Evolutionary conservation across 2,113 vertebrate species (phyloP), one percentile per base, ranked within the genome.

Genomic region (Dinomys branickii): DNA sequence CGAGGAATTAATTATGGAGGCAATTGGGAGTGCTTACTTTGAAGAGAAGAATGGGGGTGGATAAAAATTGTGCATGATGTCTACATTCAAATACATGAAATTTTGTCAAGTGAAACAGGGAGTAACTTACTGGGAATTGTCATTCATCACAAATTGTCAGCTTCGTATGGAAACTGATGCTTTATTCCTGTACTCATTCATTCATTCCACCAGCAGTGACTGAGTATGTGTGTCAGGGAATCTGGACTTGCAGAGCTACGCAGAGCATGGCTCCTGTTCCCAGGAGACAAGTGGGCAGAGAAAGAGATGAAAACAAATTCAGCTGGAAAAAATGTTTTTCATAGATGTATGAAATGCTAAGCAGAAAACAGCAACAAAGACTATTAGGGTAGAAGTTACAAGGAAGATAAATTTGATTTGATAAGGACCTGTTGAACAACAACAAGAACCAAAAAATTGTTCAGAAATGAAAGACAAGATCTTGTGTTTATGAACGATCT

Each of bases 31-130:
- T 44, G 69, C 44, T 91, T 81, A 38, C 71, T 94, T 77, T 33
- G 77, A 97, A 90, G 58, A 22, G n/a, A 83, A 61, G 84, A 80
- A 63, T 75, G 33, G 87, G 80, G 44, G 16, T 88, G 92, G 63
- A 26, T 82, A 41, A 65, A 65, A 82, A 59, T 38, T 19, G 6
- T 47, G 22, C 47, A 28, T 54, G 41, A 11, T 58, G 4, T 80
- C 94, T 71, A 14, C 26, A 19, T 59, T 93, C 54, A 82, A 47
- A 67, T 59, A 35, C n/a, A 24, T 47, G 58, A 85, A 78, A 61
- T 84, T 95, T 78, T 94, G 61, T 88, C 33, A 52, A 59, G 24
- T 52, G 50, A 38, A 33, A 69, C 85, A 52, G 22, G 61, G 71
- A 54, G 22, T 59, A 75, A 59, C 69, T 41, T 47, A 44, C 59